Base-by-base conservation (phyloP, 2,888 invertebrate genomes). In the Zaprionus bogoriensis region DNA sequence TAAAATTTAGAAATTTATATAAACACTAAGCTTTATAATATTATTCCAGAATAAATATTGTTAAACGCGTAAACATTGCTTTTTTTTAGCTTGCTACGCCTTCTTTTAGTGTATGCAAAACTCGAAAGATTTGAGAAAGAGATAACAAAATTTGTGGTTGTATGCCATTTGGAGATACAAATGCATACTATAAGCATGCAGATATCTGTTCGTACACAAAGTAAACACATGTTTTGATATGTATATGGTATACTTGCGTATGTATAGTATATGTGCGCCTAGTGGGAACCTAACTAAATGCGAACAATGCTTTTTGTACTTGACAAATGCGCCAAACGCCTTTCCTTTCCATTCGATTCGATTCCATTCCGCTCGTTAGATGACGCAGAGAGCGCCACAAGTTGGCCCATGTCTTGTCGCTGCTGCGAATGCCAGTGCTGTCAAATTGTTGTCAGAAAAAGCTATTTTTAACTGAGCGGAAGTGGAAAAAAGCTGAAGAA, bases 291-390 rank as follows among this genome's bases (percentile, higher is more conserved):
- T 20, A 58, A 44, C 10, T 25, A 20, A 27, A 44, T 28, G 38
- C 39, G 36, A 52, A 54, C 67, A 71, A 47, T 71, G 30, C 9
- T 25, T 52, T 54, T 51, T 54, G 27, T 44, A 51, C 28, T 59
- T 59, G 30, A 38, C 38, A 47, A 72, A 52, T 63, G 41, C 22
- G 28, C 25, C 46, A 61, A 69, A 47, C 25, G 38, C 54, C 47
- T n/a, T 19, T 53, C 50, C 50, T 60, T 46, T 27, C 4, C 17
- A 53, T 48, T 48, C 12, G 39, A 4, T 36, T 32, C 9, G 32
- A 36, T 36, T 17, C 14, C 14, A 54, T 60, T 60, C 39, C 36
- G 45, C 30, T 20, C 22, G 10, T 9, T 19, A 1, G 39, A 32
- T 58, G 58, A 32, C 58, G 39, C 52, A 63, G 28, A 45, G 57